Percentiles rank a stretch among this genome's conserved stretches.
These are phyloP conservation scores for Cyanocitta stelleri DNA, from an alignment of 2,113 vertebrate genomes.

Conservation along the genomic window DNA sequence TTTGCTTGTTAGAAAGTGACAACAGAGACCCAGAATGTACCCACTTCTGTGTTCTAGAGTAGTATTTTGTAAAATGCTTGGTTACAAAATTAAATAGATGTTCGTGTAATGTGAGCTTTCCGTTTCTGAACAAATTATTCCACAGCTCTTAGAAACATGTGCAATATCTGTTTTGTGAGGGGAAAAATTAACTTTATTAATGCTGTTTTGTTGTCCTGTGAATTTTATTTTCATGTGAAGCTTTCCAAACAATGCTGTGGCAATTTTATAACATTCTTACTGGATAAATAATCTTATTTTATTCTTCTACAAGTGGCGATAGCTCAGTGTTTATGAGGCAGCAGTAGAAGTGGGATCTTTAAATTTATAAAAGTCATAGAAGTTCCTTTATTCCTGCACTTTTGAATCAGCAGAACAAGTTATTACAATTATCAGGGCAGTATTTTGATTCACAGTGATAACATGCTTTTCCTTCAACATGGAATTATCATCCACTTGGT, in stretches of 20 bases:
- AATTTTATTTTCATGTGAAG: neutral
- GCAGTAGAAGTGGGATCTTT: neutral
- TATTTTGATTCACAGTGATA: neutral
- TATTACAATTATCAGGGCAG: neutral
- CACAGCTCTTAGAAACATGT: neutral
- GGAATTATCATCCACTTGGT: neutral
- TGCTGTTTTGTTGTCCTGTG: neutral
- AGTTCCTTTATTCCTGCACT: neutral
- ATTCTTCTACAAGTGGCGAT: neutral
- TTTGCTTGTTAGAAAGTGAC: neutral
- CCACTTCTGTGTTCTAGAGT: neutral
- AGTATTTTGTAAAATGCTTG: neutral
- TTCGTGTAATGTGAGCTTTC: fast-evolving
- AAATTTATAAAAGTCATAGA: neutral
- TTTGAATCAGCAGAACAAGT: neutral
- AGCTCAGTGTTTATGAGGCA: neutral
- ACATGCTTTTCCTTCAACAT: fast-evolving
- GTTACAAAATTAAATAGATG: neutral
- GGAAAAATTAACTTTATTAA: neutral
- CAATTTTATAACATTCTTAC: neutral
- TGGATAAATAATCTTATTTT: neutral
- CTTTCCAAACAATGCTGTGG: neutral
- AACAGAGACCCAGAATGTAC: fast-evolving
- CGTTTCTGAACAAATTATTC: neutral
- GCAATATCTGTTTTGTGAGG: neutral